A percentile compares a stretch with the other conserved stretches of the same genome.
Conservation (phyloP, 2,113 vertebrate genomes). For the Drymodes brunneopygia region DNA sequence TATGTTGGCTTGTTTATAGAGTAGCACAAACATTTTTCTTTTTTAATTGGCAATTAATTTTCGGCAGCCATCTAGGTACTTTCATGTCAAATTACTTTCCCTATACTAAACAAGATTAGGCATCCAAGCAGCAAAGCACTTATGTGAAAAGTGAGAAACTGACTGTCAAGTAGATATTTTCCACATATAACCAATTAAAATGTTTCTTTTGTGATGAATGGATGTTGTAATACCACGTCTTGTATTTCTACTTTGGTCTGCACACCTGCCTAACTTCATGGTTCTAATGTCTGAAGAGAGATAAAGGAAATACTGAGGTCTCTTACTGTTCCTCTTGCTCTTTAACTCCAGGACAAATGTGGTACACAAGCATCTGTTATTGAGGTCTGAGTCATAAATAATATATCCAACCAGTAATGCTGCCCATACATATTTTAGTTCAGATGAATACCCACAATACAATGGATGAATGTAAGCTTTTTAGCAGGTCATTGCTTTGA, state of each 20-base stretch:
- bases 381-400: conserved; percentile 32
- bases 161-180: conserved; percentile 83
- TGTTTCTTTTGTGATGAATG: conserved; percentile 82
- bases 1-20: conserved; percentile 83
- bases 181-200: conserved; percentile 84
- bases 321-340: not conserved
- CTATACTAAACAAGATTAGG: conserved; percentile 82
- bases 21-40: conserved; percentile 87
- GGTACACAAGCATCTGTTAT: conserved; percentile 3
- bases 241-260: conserved; percentile 63
- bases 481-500: conserved; percentile 37
- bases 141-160: conserved; percentile 81
- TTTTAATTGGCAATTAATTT: conserved; percentile 90
- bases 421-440: conserved; percentile 53
- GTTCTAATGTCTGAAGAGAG: conserved; percentile 40
- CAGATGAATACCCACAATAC: not conserved
- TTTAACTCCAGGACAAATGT: conserved; percentile 26
- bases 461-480: conserved; percentile 31
- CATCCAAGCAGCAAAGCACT: conserved; percentile 82
- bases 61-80: conserved; percentile 82
- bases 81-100: conserved; percentile 84
- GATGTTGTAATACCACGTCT: conserved; percentile 73
- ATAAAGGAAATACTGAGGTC: conserved; percentile 29
- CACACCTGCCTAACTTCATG: conserved; percentile 60
- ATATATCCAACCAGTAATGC: conserved; percentile 7